Base-by-base conservation (phyloP, 2,888 invertebrate species). In the Phalera bucephala region DNA sequence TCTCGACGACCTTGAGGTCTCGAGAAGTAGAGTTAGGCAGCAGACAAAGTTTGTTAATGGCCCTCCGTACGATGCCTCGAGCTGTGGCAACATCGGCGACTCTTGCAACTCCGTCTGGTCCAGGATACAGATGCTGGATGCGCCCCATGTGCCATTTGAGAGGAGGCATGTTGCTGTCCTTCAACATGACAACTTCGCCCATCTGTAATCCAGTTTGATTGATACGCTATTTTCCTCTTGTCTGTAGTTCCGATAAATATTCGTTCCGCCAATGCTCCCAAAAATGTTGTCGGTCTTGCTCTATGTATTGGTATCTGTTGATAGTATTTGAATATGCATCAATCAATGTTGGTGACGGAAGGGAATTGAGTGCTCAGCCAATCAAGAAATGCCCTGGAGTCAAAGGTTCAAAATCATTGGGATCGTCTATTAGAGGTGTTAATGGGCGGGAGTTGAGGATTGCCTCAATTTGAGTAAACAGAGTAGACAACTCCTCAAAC, bases 191-290 rank as follows among this genome's bases (percentile, higher is more conserved):
- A 2, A 22, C 8, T 2, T 9, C 9, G 5, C 9, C 22, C 5
- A 3, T 4, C 2, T 3, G 2, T 3, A 32, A 8, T 6, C 9
- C 21, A 3, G 22, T 9, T 13, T 32, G 14, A 8, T 15, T 21
- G 7, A 12, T n/a, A 7, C 21, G 10, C 40, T 40, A 45, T 17
- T 45, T 45, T 1, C 34, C 35, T 8, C 34, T 21, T 1, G 3
- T 20, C 26, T 36, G 48, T 8, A 49, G 21, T 9, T 52, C 45
- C 0, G 39, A 32, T 10, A 46, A 26, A 12, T 47, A 47, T 29
- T 49, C 39, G 5, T 27, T 34, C 0, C 27, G 22, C 47, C 51
- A 51, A 1, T 42, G 35, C 7, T 22, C 22, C 51, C 51, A 47
- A 20, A 47, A 51, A 7, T 39, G 30, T 17, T 45, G 43, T 5